Base-by-base conservation (phyloP, 2,113 vertebrate genomes). In the Carassius carassius region DNA sequence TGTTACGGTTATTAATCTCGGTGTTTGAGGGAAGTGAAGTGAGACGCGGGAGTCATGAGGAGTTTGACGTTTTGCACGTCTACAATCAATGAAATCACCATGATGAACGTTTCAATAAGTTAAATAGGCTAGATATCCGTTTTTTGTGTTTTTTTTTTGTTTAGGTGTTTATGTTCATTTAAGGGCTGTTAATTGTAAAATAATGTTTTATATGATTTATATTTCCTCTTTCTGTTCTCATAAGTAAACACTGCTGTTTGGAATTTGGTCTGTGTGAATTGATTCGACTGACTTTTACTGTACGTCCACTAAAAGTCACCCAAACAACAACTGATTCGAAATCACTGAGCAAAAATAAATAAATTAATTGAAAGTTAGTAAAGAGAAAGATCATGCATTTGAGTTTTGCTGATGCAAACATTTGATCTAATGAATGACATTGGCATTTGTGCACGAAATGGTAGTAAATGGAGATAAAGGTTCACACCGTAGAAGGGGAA, bases 11-110 rank as follows among this genome's bases (percentile, higher is more conserved):
- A 37, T 63, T 63, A 47, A 44, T 79, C 1, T 17, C 5, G 35
- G 14, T 2, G 35, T 23, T 17, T 79, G 14, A 41, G 35, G 56
- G 0, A 78, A 5, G 12, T 23, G 32, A 78, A 23, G 21, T 25
- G 56, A 44, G 19, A 62, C 19, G 12, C 37, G 77, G 77, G 23
- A 79, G 77, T 79, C 58, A 63, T 63, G 58, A 79, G 8, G n/a
- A 25, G 77, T 16, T 79, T 44, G 35, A 44, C 17, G 32, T 63
- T 78, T 9, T 23, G 56, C 77, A 78, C 76, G 76, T 60, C 13
- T 4, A 37, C 76, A 19, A 14, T n/a, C 17, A 77, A 13, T 60
- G 2, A 37, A 78, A 78, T 14, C 12, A 35, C n/a, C 7, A 1
- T 17, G 51, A 17, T 73, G 41, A n/a, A 37, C 11, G 4, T 70